Conservation (phyloP, 2,113 vertebrate species). For the Ochotona princeps region DNA sequence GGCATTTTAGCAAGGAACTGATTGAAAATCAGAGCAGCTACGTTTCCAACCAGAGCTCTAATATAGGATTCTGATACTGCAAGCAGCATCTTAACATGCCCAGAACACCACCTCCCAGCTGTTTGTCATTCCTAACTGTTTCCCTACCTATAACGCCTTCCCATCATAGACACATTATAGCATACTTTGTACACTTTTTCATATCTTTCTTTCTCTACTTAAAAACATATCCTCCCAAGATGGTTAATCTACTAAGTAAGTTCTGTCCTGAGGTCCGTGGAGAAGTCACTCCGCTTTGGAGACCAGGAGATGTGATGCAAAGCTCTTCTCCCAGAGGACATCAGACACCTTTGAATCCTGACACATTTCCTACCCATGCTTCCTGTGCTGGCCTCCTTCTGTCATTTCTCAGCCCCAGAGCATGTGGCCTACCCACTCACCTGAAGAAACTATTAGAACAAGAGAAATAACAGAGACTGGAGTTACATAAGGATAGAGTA, state of each 20-base stretch:
- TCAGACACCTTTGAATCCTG: not conserved
- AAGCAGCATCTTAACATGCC: too few species aligned
- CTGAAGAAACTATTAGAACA: conserved; percentile 93
- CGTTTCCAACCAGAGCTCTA: too few species aligned
- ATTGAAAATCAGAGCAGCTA: too few species aligned
- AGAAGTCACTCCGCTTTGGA: too few species aligned
- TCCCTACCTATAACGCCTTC: too few species aligned
- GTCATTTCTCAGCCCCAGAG: conserved; percentile 82
- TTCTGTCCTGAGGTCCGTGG: too few species aligned
- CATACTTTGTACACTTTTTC: not conserved
- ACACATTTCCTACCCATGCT: not conserved
- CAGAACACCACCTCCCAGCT: not conserved
- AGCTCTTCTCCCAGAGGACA: not conserved
- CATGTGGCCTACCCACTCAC: conserved; percentile 92
- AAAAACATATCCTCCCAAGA: too few species aligned
- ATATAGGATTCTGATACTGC: too few species aligned
- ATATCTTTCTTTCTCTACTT: not conserved
- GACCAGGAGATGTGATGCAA: too few species aligned
- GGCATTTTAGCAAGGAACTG: too few species aligned
- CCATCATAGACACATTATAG: not conserved
- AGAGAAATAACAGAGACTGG: conserved; percentile 92
- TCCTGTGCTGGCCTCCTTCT: conserved; percentile 36
- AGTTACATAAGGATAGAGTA: conserved; percentile 96
- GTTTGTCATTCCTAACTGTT: too few species aligned
- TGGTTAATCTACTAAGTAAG: too few species aligned